Evolutionary conservation across 2,888 invertebrate genomes (phyloP).

Genomic region (Zele albiditarsus): DNA sequence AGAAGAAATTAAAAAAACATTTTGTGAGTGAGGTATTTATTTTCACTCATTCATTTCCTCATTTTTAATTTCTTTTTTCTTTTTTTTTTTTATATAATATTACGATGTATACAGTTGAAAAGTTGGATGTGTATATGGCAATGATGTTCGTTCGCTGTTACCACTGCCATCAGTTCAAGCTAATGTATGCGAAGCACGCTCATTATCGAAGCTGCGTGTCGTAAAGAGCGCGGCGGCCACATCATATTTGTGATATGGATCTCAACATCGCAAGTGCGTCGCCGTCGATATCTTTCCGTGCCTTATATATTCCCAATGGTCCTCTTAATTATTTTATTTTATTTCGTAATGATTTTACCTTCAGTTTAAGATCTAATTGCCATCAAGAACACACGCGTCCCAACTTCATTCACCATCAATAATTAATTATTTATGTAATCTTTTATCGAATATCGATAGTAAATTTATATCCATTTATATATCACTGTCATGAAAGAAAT

Average conservation of each 20-base stretch:
- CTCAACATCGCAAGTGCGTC: constrained; percentile 46
- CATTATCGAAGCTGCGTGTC: constrained; percentile 61
- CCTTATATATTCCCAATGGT: constrained; percentile 8
- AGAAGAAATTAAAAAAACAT: neutral
- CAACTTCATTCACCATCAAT: constrained; percentile 5
- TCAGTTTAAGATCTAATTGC: neutral
- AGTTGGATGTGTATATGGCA: neutral
- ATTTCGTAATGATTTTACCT: neutral
- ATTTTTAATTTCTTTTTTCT: neutral
- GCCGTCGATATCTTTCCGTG: neutral
- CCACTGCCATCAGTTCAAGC: constrained; percentile 65
- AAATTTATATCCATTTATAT: neutral
- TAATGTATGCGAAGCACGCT: constrained; percentile 71
- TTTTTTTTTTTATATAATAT: neutral
- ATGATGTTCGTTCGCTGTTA: neutral
- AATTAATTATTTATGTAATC: neutral
- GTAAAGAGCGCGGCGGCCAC: constrained; percentile 54
- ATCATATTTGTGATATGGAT: constrained; percentile 55
- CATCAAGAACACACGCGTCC: neutral
- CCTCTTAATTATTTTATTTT: constrained; percentile 14
- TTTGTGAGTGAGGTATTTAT: neutral
- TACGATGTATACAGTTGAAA: neutral
- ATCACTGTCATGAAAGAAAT: constrained; percentile 11
- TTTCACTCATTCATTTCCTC: neutral
- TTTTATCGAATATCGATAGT: neutral